These are phyloP conservation scores for Poicephalus meyeri DNA, from an alignment of 2,113 vertebrate genomes.

Conservation along the genomic window DNA sequence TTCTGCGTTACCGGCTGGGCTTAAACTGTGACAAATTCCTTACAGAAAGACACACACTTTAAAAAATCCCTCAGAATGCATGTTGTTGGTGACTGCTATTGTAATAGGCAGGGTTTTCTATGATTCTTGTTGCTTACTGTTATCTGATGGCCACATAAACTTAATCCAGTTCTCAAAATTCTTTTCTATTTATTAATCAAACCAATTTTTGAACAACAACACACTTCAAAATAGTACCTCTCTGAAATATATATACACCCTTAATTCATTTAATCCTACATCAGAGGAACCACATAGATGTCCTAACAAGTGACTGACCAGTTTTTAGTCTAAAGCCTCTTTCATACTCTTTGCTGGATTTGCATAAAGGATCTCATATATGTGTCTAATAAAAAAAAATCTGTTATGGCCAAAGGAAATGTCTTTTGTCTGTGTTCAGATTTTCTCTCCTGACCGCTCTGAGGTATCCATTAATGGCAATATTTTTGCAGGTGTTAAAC, in stretches of 20 bases:
- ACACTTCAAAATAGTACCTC: background rate
- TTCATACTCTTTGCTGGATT: background rate
- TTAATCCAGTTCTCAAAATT: background rate
- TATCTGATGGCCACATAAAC: background rate
- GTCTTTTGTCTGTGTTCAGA: constrained; percentile 17
- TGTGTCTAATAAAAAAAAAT: background rate
- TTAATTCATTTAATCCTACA: background rate
- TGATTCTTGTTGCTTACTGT: background rate
- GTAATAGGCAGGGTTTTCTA: background rate
- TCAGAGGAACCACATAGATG: background rate
- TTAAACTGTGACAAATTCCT: background rate
- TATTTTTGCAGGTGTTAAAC: constrained; percentile 24
- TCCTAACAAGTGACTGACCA: background rate
- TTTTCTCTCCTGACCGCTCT: background rate
- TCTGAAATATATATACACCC: background rate
- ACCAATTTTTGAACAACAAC: background rate
- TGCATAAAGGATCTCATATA: constrained; percentile 2
- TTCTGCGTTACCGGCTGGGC: no score
- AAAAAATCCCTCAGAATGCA: background rate
- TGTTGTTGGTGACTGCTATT: background rate
- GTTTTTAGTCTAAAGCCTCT: background rate
- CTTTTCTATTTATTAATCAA: background rate
- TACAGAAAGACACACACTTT: background rate
- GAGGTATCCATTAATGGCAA: background rate
- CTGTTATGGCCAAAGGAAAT: background rate